phyloP scores from a whole-genome alignment of 2,797 vertebrate genomes.

The Botia almorhae region DNA sequence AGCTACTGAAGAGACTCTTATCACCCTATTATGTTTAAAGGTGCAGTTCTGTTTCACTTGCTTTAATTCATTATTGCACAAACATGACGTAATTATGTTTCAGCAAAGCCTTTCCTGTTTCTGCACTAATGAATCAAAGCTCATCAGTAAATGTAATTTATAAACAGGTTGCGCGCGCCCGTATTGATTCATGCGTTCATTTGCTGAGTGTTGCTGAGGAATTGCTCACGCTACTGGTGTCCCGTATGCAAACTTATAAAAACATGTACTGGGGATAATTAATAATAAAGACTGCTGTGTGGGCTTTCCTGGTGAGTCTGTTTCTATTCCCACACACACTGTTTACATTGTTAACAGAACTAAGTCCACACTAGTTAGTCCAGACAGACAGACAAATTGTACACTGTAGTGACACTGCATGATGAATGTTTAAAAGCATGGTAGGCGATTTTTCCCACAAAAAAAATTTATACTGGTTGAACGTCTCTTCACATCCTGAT shows the following conservation, averaged over 20 bases:
- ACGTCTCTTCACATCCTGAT: no score
- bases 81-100: constrained; percentile 42
- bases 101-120: constrained; percentile 24
- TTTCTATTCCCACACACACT: constrained; percentile 53
- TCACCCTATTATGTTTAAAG: constrained; percentile 58
- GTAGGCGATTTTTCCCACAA: no score
- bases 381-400: constrained; percentile 21
- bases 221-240: neutral
- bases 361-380: constrained; percentile 37
- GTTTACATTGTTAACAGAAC: constrained; percentile 48
- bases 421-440: neutral
- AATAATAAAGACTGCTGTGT: neutral
- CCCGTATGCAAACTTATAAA: neutral
- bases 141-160: constrained; percentile 24
- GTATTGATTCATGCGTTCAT: constrained; percentile 5
- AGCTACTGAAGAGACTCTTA: constrained; percentile 64
- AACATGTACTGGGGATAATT: neutral
- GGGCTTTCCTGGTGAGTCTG: constrained; percentile 8
- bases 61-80: constrained; percentile 55
- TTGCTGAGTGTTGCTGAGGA: neutral
- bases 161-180: neutral
- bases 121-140: constrained; percentile 33
- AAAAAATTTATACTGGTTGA: no score
- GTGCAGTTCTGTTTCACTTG: constrained; percentile 52
- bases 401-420: constrained; percentile 5